These are phyloP conservation scores for Hylyphantes graminicola DNA, from an alignment of 1,140 invertebrate genomes.

Conservation along the genomic window DNA sequence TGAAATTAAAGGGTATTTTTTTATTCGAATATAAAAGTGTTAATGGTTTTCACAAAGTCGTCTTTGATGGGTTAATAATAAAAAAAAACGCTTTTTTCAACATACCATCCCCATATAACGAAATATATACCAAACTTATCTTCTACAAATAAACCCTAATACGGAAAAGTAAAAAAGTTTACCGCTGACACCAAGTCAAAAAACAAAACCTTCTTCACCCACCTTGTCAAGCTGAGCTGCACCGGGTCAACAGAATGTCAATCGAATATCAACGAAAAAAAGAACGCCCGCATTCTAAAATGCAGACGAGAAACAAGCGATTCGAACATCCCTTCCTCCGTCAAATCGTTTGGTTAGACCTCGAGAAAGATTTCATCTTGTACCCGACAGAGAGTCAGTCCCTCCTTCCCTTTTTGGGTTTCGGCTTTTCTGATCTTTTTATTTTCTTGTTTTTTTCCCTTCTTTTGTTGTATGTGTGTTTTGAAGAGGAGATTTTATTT, in stretches of 20 bases:
- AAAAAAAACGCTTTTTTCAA: background rate
- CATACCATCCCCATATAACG: background rate
- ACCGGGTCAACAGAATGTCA: constrained; percentile 37
- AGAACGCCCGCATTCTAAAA: no score
- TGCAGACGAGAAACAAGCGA: constrained; percentile 21
- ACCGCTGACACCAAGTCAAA: background rate
- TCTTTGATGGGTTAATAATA: no score
- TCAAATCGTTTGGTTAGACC: constrained; percentile 44
- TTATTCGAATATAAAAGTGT: no score
- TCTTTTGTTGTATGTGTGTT: constrained; percentile 14
- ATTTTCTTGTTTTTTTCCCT: constrained; percentile 27
- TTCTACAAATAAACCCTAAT: background rate
- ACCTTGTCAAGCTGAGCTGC: constrained; percentile 11
- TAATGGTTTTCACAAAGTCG: no score
- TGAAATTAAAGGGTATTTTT: no score
- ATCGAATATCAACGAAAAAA: constrained; percentile 32
- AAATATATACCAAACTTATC: background rate
- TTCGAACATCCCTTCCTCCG: background rate
- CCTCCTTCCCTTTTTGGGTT: constrained; percentile 4
- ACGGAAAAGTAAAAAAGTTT: background rate
- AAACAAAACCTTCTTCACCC: background rate
- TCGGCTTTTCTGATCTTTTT: constrained; percentile 25
- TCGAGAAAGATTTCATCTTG: constrained; percentile 54
- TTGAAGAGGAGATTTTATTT: constrained; percentile 47
- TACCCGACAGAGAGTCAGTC: constrained; percentile 30